A percentile compares a stretch with the other conserved stretches of the same genome.
phyloP scores from a whole-genome alignment of 1,140 invertebrate genomes.

The Hesperophylax magnus region DNA sequence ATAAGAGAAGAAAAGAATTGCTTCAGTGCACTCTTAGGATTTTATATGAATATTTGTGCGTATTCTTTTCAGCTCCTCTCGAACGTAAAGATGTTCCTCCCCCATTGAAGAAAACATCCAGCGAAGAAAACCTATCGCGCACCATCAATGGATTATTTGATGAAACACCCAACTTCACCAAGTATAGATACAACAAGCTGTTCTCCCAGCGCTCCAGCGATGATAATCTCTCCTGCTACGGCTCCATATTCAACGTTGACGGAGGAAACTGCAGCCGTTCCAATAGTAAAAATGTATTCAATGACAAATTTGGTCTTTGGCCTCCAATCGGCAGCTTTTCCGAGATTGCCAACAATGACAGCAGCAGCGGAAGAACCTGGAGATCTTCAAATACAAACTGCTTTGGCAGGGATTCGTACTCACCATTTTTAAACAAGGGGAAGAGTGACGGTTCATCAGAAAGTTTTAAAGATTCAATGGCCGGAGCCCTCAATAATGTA shows the following conservation, averaged over 20 bases:
- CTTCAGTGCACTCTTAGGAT: no score
- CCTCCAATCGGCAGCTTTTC: constrained; percentile 62
- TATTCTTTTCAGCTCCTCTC: not conserved
- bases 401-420: constrained; percentile 24
- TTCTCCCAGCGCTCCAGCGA: constrained; percentile 19
- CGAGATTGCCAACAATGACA: constrained; percentile 54
- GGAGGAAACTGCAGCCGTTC: constrained; percentile 1
- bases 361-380: constrained; percentile 24
- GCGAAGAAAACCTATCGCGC: constrained; percentile 65
- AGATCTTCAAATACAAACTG: constrained; percentile 16
- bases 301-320: constrained; percentile 62
- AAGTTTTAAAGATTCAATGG: constrained; percentile 37
- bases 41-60: not conserved
- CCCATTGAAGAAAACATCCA: constrained; percentile 65
- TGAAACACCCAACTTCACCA: constrained; percentile 53
- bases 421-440: constrained; percentile 8
- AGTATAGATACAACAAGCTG: constrained; percentile 43
- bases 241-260: constrained; percentile 36
- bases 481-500: constrained; percentile 12
- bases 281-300: constrained; percentile 52
- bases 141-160: constrained; percentile 61
- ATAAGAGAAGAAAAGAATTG: no score
- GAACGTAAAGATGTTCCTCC: constrained; percentile 11
- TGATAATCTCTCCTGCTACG: constrained; percentile 15
- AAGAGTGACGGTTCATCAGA: constrained; percentile 22